Evolutionary conservation across 2,797 vertebrate genomes (phyloP).

Genomic region (Hephaestus fuliginosus): DNA sequence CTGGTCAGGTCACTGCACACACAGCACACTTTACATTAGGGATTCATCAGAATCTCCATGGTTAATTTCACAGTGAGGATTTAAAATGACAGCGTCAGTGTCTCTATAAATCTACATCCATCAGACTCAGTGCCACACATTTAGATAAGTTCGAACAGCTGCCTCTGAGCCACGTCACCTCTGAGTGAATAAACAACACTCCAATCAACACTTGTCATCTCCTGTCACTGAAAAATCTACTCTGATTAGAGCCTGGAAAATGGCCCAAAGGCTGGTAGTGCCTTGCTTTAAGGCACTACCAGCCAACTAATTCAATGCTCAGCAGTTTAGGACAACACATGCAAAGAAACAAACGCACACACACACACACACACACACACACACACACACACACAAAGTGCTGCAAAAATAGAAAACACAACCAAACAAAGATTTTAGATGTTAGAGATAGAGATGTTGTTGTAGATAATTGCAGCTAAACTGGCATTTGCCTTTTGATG

Average conservation of each 20-base stretch:
- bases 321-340: not conserved
- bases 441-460: no score
- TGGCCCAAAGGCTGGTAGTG: not conserved
- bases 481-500: no score
- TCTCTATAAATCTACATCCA: slow-evolving; percentile 17
- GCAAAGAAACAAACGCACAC: no score
- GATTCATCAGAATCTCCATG: not conserved
- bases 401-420: no score
- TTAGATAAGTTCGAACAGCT: slow-evolving; percentile 42
- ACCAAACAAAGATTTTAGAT: no score
- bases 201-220: slow-evolving; percentile 57
- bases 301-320: not conserved
- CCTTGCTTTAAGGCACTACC: slow-evolving; percentile 7
- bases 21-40: not conserved
- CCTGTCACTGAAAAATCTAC: slow-evolving; percentile 26
- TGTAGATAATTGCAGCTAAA: no score
- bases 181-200: slow-evolving; percentile 41
- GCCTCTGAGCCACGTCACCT: slow-evolving; percentile 41
- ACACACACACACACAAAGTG: no score
- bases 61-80: not conserved
- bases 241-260: slow-evolving; percentile 17
- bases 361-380: no score
- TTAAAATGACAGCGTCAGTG: not conserved
- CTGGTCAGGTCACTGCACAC: not conserved
- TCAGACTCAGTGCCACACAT: slow-evolving; percentile 41